phyloP scores from a whole-genome alignment of 2,888 invertebrate species.

The Dysmachus trigonus region DNA sequence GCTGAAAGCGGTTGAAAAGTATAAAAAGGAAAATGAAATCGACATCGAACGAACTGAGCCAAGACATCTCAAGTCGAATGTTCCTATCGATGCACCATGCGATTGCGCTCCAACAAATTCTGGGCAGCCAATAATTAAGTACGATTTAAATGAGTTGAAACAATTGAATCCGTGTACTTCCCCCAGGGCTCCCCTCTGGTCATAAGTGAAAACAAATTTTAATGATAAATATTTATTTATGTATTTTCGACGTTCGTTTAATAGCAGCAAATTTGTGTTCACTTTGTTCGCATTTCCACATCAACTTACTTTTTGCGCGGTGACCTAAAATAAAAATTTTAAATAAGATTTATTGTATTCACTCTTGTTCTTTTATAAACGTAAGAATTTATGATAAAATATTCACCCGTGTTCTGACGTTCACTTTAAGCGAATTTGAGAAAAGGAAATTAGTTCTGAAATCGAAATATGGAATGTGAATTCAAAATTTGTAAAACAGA shows the following conservation, averaged over 20 bases:
- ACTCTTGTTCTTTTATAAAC: not conserved
- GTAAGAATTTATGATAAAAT: not conserved
- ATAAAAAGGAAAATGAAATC: conserved; percentile 57
- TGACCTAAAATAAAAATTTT: conserved; percentile 14
- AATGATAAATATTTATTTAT: not conserved
- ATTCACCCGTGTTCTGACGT: too few species aligned
- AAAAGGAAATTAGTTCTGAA: too few species aligned
- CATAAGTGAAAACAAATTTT: not conserved
- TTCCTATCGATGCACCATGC: conserved; percentile 55
- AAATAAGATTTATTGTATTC: not conserved
- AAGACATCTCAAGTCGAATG: conserved; percentile 56
- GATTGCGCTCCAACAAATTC: not conserved
- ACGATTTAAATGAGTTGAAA: conserved; percentile 47
- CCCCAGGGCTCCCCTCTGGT: not conserved
- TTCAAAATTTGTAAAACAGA: too few species aligned
- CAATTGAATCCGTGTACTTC: conserved; percentile 44
- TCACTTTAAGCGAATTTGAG: too few species aligned
- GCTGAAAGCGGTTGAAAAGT: conserved; percentile 55
- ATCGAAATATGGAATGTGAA: too few species aligned
- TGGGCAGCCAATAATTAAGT: conserved; percentile 44
- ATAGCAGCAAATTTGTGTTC: not conserved
- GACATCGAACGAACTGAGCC: conserved; percentile 55
- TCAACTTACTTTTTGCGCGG: not conserved
- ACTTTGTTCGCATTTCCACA: not conserved
- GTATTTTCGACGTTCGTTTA: not conserved